Evolutionary conservation across 1,140 invertebrate genomes (phyloP), one percentile per base, ranked within the genome.

Genomic region (Pollicipes pollicipes): DNA sequence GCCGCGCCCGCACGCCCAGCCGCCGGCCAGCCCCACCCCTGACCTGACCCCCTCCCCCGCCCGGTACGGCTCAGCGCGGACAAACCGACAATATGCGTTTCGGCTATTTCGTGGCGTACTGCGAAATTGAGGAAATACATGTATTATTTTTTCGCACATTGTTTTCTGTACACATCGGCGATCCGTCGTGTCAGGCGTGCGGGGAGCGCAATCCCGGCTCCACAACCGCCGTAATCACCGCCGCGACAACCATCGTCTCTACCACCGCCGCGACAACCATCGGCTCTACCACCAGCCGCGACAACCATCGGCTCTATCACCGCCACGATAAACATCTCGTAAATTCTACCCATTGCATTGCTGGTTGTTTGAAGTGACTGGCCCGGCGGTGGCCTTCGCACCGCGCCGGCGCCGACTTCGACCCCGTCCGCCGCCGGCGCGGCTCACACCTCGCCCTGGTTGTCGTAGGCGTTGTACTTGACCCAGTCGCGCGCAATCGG

Each of bases 401-500:
- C 17, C 21, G 37, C 13, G 21, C 31, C 69, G 16, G 69, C 30
- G n/a, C 72, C 73, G 21, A 76, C 30, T 68, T 79, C 78, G 21
- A 78, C 78, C 69, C 63, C n/a, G 26, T 64, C 29, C 29, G 35
- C n/a, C 13, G 32, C 17, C 21, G 37, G 29, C 69, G 32, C 69
- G 16, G 69, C 30, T 30, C 72, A 74, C 17, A 76, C 30, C 69
- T 79, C 78, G 21, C 78, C 78, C 69, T 76, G 73, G 69, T 79
- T 79, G 66, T 79, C 76, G 26, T 71, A 58, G 64, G 71, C 72
- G 73, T 79, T 79, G 71, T 78, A 79, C 63, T 71, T 69, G 6
- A 78, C 75, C 78, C 78, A 79, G 71, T 79, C 75, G 24, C 70
- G 71, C n/a, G 76, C 76, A 67, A 78, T 78, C 16, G 78, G 78